phyloP scores from a whole-genome alignment of 2,797 vertebrate species.

The Pachyuromys duprasi region DNA sequence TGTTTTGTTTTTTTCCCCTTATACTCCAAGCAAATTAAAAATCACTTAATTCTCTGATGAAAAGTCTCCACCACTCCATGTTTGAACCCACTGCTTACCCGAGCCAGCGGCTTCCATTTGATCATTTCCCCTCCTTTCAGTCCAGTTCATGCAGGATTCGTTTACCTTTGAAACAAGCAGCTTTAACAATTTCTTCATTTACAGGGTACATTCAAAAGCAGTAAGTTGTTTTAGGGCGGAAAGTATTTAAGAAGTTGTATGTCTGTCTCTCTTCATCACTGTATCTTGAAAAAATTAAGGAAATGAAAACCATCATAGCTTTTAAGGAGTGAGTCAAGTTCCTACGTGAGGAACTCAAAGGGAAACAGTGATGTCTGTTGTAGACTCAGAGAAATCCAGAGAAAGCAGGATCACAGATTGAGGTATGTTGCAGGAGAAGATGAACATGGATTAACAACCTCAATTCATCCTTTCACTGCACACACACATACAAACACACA shows the following conservation, averaged over 20 bases:
- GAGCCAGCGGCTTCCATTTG: conserved; percentile 13
- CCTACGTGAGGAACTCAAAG: background rate
- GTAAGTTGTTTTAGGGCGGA: conserved; percentile 44
- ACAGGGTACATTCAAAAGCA: conserved; percentile 33
- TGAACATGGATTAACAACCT: background rate
- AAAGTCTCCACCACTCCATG: conserved; percentile 39
- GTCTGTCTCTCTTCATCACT: background rate
- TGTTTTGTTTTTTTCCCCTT: background rate
- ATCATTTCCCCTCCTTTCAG: background rate
- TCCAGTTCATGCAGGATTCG: background rate
- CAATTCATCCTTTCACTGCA: background rate
- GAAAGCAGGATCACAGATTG: background rate
- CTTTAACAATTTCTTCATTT: conserved; percentile 27
- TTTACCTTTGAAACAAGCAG: conserved; percentile 48
- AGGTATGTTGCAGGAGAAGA: background rate
- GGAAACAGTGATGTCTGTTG: background rate
- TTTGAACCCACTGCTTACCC: background rate
- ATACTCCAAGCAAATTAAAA: conserved; percentile 60
- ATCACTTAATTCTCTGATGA: conserved; percentile 50
- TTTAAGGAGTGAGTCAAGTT: conserved; percentile 36
- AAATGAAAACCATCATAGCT: background rate
- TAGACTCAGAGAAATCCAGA: background rate
- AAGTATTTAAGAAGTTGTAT: background rate
- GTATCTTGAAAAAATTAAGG: background rate
- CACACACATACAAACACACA: background rate